Base-by-base conservation (phyloP, 2,113 vertebrate genomes). In the Pungitius pungitius region DNA sequence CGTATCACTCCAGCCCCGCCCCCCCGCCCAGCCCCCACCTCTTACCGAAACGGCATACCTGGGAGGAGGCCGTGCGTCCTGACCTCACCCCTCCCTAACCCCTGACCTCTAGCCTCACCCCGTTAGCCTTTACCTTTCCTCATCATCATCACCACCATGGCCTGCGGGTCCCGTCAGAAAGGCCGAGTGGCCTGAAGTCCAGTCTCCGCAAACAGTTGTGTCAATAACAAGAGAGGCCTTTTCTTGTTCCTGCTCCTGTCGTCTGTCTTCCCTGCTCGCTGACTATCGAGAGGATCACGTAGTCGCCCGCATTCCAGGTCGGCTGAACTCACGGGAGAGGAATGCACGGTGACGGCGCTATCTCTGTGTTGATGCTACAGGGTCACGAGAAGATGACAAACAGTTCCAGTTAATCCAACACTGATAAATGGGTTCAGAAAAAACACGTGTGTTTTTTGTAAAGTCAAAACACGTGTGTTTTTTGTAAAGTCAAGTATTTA, bases 291-390 rank as follows among this genome's bases (percentile, higher is more conserved):
- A 73, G 72, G 74, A 88, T 90, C 77, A 61, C 62, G 62, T 73
- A 61, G 78, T 73, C 0, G 18, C 73, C 77, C 84, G 66, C 88
- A 87, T 89, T 89, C 89, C 89, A 88, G 87, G 78, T 88, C 49
- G 71, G 55, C 73, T 82, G 77, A 82, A 86, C 75, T 86, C 84
- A 82, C 35, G 61, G 33, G 60, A 64, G 72, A 86, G 82, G 87
- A 91, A 93, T 92, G 88, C 72, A 73, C 18, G 0, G 82, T 63
- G 33, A 67, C 13, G 35, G 69, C 27, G 52, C 35, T 76, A 20
- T 2, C 24, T 47, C 51, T n/a, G 27, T 42, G 45, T 40, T 26
- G 55, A 57, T 65, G 10, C 22, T 54, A 13, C 42, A 69, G 4
- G 18, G 18, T 30, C 4, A 7, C 26, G 40, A 59, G 52, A 60